Percentiles rank a stretch among this genome's conserved stretches.
Conservation (phyloP, 2,113 vertebrate genomes). For the Sinocyclocheilus anophthalmus region DNA sequence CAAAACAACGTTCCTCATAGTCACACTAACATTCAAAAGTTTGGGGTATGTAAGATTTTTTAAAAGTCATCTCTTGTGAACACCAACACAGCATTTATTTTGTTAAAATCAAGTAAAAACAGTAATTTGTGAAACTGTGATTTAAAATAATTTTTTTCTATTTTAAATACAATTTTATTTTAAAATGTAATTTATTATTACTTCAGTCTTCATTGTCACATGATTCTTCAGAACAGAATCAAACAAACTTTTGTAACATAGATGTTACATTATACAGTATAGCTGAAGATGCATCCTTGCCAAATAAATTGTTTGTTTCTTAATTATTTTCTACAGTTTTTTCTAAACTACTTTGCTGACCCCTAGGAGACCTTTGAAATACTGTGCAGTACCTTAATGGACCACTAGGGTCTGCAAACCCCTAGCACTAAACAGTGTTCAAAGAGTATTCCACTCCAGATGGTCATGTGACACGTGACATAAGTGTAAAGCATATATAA, state of each 20-base stretch:
- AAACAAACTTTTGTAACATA: too few relatives aligned
- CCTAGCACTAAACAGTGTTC: background rate
- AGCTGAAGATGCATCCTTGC: too few relatives aligned
- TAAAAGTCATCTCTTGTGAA: too few relatives aligned
- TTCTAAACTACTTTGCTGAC: background rate
- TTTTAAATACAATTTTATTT: too few relatives aligned
- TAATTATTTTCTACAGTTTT: background rate
- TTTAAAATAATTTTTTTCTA: too few relatives aligned
- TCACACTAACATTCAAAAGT: background rate
- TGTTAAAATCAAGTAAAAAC: too few relatives aligned
- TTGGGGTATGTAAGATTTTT: background rate
- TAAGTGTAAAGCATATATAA: background rate
- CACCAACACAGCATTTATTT: too few relatives aligned
- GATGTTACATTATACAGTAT: too few relatives aligned
- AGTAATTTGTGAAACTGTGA: too few relatives aligned
- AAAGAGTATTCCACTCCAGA: background rate
- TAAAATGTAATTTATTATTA: background rate
- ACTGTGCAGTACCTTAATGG: background rate
- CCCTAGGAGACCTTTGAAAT: too few relatives aligned
- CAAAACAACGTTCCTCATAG: background rate
- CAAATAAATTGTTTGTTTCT: too few relatives aligned
- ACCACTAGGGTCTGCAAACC: background rate
- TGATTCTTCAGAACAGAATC: background rate
- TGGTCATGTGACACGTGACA: background rate
- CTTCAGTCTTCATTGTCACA: background rate